phyloP scores from a whole-genome alignment of 2,888 invertebrate species.

The Drosophila hamatofila region DNA sequence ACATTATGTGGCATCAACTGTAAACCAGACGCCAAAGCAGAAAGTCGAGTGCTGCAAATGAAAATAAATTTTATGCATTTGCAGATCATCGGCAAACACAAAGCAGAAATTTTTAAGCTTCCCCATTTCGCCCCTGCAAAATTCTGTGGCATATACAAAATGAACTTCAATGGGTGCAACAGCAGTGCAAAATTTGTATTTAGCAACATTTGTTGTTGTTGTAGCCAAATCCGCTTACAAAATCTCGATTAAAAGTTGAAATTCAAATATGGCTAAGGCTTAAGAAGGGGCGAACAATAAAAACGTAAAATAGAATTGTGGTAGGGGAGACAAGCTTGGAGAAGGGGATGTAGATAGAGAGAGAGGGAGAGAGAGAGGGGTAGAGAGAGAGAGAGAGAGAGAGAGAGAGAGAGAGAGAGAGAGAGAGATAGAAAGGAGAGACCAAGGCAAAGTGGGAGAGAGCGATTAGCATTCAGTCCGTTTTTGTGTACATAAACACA shows the following conservation, averaged over 20 bases:
- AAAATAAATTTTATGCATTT: constrained; percentile 28
- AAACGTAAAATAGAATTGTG: not conserved
- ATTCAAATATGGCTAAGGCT: constrained; percentile 6
- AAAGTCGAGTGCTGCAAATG: constrained; percentile 29
- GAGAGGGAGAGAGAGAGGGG: not conserved
- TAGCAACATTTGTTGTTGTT: not conserved
- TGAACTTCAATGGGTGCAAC: constrained; percentile 22
- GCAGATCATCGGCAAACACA: constrained; percentile 15
- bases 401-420: not conserved
- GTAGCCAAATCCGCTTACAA: constrained; percentile 16
- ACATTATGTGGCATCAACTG: constrained; percentile 18
- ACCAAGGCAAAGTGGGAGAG: not conserved
- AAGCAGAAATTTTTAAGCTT: not conserved
- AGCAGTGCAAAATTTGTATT: constrained; percentile 17
- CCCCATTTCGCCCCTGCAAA: constrained; percentile 6
- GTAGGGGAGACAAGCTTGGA: not conserved
- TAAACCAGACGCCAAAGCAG: not conserved
- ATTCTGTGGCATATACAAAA: constrained; percentile 25
- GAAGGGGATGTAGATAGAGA: not conserved
- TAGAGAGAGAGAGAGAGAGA: not conserved
- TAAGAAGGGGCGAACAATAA: not conserved
- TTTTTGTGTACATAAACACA: not conserved
- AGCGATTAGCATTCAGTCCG: not conserved
- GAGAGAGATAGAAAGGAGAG: not conserved
- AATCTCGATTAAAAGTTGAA: constrained; percentile 46